Percentiles rank a stretch among this genome's conserved stretches.
Conservation (phyloP, 2,113 vertebrate genomes). For the Riparia riparia region DNA sequence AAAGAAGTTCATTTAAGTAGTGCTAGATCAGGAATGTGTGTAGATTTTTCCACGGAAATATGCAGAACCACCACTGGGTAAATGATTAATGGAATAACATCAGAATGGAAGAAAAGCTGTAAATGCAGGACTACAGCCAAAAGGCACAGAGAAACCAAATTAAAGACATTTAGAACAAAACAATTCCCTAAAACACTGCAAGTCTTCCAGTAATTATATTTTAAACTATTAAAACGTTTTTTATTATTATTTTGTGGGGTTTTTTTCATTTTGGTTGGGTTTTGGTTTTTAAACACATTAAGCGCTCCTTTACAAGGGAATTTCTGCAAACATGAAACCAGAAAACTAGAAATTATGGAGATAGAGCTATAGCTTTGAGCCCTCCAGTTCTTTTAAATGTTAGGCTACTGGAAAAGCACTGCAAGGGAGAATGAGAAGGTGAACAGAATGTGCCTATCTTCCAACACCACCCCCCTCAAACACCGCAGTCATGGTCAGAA, state of each 20-base stretch:
- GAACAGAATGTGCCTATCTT: background rate
- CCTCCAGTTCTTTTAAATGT: background rate
- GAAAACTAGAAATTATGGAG: background rate
- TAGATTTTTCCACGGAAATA: constrained; percentile 18
- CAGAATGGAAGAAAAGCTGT: constrained; percentile 49
- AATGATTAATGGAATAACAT: constrained; percentile 41
- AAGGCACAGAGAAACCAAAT: constrained; percentile 44
- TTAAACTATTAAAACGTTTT: background rate
- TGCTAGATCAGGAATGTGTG: background rate
- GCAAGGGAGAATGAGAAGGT: background rate
- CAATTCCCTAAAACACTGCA: background rate
- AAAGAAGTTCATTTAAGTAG: background rate
- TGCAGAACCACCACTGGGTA: background rate
- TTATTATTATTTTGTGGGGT: background rate
- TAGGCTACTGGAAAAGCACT: background rate
- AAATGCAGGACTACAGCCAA: constrained; percentile 29
- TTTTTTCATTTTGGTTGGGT: background rate
- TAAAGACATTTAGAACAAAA: constrained; percentile 21
- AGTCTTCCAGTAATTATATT: constrained; percentile 1
- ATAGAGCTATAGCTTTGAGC: background rate
- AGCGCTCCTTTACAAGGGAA: background rate
- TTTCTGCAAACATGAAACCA: background rate
- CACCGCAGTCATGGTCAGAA: background rate
- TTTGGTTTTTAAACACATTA: background rate
- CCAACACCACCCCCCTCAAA: background rate